phyloP scores from a whole-genome alignment of 2,113 vertebrate genomes.

The Peromyscus maniculatus region DNA sequence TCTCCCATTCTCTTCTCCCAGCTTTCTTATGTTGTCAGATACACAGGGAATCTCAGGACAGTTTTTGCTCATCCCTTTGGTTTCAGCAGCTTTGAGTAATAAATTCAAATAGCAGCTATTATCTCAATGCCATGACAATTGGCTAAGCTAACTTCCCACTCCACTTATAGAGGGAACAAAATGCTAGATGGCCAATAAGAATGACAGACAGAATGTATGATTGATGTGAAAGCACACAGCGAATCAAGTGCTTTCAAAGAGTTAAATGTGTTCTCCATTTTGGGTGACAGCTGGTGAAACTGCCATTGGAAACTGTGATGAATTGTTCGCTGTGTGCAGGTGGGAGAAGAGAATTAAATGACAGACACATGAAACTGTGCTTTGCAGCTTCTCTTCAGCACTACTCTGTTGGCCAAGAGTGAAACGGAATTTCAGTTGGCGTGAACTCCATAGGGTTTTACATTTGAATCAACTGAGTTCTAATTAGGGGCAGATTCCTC shows the following conservation, averaged over 20 bases:
- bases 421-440: slow-evolving; percentile 52
- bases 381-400: slow-evolving; percentile 48
- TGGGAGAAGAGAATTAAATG: slow-evolving; percentile 73
- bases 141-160: neutral
- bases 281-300: slow-evolving; percentile 52
- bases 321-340: slow-evolving; percentile 64
- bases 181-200: slow-evolving; percentile 26
- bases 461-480: slow-evolving; percentile 46
- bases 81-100: slow-evolving; percentile 9
- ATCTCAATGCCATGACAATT: neutral
- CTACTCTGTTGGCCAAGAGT: slow-evolving; percentile 10
- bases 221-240: neutral
- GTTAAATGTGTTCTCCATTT: slow-evolving; percentile 37
- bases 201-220: neutral
- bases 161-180: neutral
- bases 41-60: neutral
- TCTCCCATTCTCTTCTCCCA: neutral
- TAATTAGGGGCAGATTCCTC: neutral
- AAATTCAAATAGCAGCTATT: slow-evolving; percentile 11
- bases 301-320: slow-evolving; percentile 39
- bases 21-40: neutral
- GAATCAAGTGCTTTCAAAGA: slow-evolving; percentile 32
- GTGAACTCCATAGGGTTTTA: slow-evolving; percentile 56
- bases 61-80: neutral
- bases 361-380: slow-evolving; percentile 61